phyloP scores from a whole-genome alignment of 64 coral and sea anemone species.

The Porites lutea region DNA sequence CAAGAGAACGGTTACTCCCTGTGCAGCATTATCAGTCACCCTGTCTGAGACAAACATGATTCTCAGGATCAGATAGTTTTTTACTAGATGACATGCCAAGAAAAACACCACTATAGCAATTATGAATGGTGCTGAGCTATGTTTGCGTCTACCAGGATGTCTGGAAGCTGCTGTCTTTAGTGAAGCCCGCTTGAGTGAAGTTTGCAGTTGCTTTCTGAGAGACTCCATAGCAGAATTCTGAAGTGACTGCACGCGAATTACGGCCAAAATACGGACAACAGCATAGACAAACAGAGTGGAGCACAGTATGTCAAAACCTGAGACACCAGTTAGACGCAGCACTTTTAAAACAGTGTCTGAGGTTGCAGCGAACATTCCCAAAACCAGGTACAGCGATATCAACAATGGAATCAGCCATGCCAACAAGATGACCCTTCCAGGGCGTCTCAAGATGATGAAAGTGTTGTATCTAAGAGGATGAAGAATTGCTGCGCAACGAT shows the following conservation, averaged over 20 bases:
- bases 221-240: neutral
- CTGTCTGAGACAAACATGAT: neutral
- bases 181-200: neutral
- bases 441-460: neutral
- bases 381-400: neutral
- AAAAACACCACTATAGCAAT: neutral
- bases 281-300: neutral
- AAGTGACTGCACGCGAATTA: neutral
- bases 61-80: neutral
- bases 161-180: neutral
- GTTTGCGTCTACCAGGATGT: neutral
- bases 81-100: neutral
- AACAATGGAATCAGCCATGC: neutral
- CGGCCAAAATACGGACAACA: neutral
- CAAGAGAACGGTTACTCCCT: neutral
- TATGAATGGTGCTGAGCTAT: neutral
- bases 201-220: too few species aligned
- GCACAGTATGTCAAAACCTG: neutral
- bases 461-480: slow-evolving; percentile 2
- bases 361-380: neutral
- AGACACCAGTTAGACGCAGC: neutral
- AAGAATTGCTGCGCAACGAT: slow-evolving; percentile 10
- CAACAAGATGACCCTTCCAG: neutral
- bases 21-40: neutral
- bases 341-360: neutral